phyloP scores from a whole-genome alignment of 2,797 vertebrate species.

The Yasuhikotakia modesta region DNA sequence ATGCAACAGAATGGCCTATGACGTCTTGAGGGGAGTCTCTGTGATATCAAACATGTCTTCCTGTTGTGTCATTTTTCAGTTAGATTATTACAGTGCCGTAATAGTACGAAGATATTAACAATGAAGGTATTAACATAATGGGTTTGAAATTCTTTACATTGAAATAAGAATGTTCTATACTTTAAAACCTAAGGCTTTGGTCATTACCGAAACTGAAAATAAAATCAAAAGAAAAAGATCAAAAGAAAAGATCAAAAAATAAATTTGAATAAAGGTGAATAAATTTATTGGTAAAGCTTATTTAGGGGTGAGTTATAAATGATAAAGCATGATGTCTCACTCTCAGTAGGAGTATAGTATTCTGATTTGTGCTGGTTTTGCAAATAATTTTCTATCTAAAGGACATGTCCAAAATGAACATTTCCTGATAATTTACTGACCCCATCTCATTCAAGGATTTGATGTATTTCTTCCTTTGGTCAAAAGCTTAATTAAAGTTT shows the following conservation, averaged over 20 bases:
- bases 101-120: slow-evolving; percentile 43
- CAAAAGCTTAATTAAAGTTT: no score
- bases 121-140: slow-evolving; percentile 34
- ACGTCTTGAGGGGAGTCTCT: slow-evolving; percentile 61
- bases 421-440: no score
- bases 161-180: slow-evolving; percentile 27
- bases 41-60: slow-evolving; percentile 82
- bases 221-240: neutral
- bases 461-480: no score
- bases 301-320: slow-evolving; percentile 45
- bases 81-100: slow-evolving; percentile 75
- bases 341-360: slow-evolving; percentile 59
- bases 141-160: slow-evolving; percentile 37
- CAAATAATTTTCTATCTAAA: slow-evolving; percentile 56
- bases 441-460: no score
- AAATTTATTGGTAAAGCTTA: slow-evolving; percentile 18
- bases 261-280: no score
- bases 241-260: neutral
- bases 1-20: slow-evolving; percentile 85
- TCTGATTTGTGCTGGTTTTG: slow-evolving; percentile 37
- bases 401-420: no score
- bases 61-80: slow-evolving; percentile 65
- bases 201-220: slow-evolving; percentile 8
- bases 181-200: neutral
- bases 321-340: slow-evolving; percentile 71